These are phyloP conservation scores for Pipistrellus pipistrellus DNA, from an alignment of 2,797 vertebrate genomes.

Conservation along the genomic window DNA sequence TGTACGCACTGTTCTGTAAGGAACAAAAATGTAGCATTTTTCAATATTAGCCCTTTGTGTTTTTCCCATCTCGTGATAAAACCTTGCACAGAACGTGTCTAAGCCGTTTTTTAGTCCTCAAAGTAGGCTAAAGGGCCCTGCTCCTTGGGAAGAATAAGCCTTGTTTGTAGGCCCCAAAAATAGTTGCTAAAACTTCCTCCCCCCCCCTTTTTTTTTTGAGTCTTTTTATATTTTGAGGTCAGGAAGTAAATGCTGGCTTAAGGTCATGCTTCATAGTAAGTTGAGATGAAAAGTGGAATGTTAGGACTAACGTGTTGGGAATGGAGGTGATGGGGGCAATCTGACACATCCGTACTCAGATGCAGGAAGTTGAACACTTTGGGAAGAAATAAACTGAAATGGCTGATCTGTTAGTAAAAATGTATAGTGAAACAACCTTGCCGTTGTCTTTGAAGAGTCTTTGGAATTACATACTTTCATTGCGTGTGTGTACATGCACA, in stretches of 20 bases:
- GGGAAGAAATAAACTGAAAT: conserved; percentile 27
- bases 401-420: background rate
- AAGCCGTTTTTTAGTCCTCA: background rate
- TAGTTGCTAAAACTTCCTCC: conserved; percentile 43
- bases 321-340: background rate
- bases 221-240: conserved; percentile 39
- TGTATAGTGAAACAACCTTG: background rate
- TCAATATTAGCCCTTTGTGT: background rate
- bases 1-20: background rate
- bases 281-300: conserved; percentile 16
- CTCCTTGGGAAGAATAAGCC: conserved; percentile 24
- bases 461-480: background rate
- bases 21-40: background rate
- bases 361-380: background rate
- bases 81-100: background rate
- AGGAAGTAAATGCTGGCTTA: conserved; percentile 15
- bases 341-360: background rate
- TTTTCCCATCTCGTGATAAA: background rate
- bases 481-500: background rate
- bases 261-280: background rate
- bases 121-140: conserved; percentile 51
- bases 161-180: conserved; percentile 66
- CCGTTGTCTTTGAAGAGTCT: background rate
- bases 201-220: background rate
- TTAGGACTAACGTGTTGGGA: background rate